Conservation (phyloP, 1,140 invertebrate genomes). For the Drosophila chauvacae region DNA sequence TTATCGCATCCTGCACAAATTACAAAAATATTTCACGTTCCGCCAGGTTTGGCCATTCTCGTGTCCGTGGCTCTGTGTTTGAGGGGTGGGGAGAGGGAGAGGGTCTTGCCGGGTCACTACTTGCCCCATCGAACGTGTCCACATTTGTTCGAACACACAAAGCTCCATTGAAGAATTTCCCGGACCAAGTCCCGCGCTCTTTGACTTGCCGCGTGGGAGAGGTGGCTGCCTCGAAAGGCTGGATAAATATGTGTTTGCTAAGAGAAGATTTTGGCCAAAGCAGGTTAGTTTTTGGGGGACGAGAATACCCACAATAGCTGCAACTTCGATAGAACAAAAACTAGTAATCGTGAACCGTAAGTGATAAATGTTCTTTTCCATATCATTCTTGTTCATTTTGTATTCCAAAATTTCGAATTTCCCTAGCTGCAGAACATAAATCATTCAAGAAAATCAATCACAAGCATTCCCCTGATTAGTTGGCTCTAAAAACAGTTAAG, state of each 20-base stretch:
- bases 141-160: constrained; percentile 43
- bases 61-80: constrained; percentile 22
- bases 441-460: constrained; percentile 3
- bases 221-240: not conserved
- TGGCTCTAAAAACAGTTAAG: constrained; percentile 23
- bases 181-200: constrained; percentile 18
- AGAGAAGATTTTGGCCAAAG: constrained; percentile 7
- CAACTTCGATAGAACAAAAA: not conserved
- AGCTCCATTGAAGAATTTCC: constrained; percentile 34
- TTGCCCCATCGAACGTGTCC: constrained; percentile 60
- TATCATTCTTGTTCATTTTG: not conserved
- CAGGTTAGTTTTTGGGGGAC: constrained; percentile 16
- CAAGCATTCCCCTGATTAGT: constrained; percentile 1
- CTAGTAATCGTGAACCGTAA: not conserved
- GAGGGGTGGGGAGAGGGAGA: not conserved
- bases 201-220: constrained; percentile 61
- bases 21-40: constrained; percentile 70
- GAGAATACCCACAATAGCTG: no score
- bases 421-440: not conserved
- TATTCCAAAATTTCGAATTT: not conserved
- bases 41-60: constrained; percentile 19
- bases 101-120: constrained; percentile 49
- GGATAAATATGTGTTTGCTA: constrained; percentile 28
- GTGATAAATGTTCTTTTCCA: not conserved
- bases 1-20: constrained; percentile 73